A percentile compares a stretch with the other conserved stretches of the same genome.
Conservation (phyloP, 2,113 vertebrate species). For the Tinamus guttatus region DNA sequence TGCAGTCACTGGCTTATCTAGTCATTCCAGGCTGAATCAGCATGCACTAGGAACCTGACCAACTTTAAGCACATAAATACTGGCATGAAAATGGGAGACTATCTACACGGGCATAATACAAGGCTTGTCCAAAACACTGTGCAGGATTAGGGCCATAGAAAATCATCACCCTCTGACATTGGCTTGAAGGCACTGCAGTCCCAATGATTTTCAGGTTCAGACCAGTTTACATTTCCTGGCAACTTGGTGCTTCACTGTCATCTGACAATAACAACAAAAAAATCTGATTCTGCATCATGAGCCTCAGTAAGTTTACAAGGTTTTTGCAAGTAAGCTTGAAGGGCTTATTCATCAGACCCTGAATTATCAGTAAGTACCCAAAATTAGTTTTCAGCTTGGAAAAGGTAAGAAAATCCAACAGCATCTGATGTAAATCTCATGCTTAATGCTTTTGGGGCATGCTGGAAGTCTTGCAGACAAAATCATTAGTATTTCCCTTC, state of each 20-base stretch:
- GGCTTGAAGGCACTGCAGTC: not conserved
- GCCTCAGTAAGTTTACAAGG: not conserved
- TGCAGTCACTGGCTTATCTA: not conserved
- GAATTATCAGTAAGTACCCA: constrained; percentile 12
- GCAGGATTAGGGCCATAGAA: not conserved
- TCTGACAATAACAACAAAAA: not conserved
- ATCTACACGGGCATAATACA: not conserved
- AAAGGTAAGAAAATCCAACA: not conserved
- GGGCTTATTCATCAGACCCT: constrained; percentile 24
- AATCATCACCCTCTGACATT: not conserved
- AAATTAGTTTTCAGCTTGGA: not conserved
- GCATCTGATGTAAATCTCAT: not conserved
- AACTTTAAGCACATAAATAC: not conserved
- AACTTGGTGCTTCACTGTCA: not conserved
- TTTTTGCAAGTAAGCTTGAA: constrained; percentile 42
- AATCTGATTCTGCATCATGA: not conserved
- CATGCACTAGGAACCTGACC: not conserved
- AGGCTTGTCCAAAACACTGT: not conserved
- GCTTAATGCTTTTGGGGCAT: not conserved
- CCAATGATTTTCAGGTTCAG: not conserved
- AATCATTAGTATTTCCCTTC: not conserved
- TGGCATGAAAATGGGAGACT: not conserved
- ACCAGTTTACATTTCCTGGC: not conserved
- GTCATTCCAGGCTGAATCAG: not conserved
- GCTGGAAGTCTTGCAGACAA: not conserved